Percentiles rank a stretch among this genome's conserved stretches.
These are phyloP conservation scores for Tonatia bakeri DNA, from an alignment of 2,113 vertebrate genomes.

Conservation along the genomic window DNA sequence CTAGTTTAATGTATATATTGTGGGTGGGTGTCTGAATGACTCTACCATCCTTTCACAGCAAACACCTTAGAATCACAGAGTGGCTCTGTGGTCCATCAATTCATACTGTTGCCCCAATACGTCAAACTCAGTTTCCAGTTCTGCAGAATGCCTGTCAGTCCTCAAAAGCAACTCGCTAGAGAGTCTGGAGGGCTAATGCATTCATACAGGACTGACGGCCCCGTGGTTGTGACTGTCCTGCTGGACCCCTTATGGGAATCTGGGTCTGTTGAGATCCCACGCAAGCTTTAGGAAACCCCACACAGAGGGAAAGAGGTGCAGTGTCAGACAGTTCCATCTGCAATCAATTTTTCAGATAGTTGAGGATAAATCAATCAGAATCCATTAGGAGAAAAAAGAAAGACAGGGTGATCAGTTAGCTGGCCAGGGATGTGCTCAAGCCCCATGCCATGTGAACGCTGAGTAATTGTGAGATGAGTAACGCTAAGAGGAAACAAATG, in stretches of 20 bases:
- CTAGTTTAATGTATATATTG: rapidly evolving
- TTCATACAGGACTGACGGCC: rapidly evolving
- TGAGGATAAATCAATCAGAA: neutral
- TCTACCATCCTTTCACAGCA: neutral
- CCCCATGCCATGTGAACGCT: neutral
- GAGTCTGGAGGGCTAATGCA: rapidly evolving
- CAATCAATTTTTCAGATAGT: neutral
- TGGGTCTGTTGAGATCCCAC: neutral
- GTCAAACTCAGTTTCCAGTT: neutral
- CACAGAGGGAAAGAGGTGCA: neutral
- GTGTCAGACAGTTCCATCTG: neutral
- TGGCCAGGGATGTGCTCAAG: neutral
- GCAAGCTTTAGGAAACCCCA: neutral
- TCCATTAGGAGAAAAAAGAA: neutral
- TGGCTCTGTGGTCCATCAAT: neutral
- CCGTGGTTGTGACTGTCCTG: rapidly evolving
- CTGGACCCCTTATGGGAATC: no score
- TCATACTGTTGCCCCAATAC: neutral
- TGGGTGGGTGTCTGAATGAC: no score
- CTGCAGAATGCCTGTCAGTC: neutral
- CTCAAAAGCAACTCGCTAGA: neutral
- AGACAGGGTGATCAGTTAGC: neutral
- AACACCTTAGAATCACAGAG: neutral
- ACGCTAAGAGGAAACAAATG: neutral
- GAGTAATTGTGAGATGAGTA: neutral